Base-by-base conservation (phyloP, 2,888 invertebrate species). In the Chymomyza procnemis region DNA sequence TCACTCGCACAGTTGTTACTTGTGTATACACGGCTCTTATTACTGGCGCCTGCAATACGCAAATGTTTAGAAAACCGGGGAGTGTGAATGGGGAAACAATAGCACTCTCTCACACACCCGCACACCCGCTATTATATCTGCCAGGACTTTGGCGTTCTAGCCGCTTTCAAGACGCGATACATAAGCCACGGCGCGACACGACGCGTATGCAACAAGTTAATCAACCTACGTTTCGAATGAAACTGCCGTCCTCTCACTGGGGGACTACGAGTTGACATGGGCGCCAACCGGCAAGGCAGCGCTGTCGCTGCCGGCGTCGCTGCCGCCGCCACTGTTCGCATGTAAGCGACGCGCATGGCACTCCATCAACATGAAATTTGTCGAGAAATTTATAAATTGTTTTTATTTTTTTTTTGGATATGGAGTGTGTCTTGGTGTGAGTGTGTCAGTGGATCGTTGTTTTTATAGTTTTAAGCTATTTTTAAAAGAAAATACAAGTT, bases 181-280 rank as follows among this genome's bases (percentile, higher is more conserved):
- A n/a, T n/a, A n/a, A n/a, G n/a, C n/a, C n/a, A n/a, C 26, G 26
- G 8, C 26, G 30, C 54, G 55, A 16, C 50, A 60, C 76, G 75
- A 79, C 71, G 83, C 83, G 81, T 76, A 81, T 82, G 85, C 83
- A 83, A 83, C 83, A 83, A 83, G 83, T 83, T 82, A 83, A 84
- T 82, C 82, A 84, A 79, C 82, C 76, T 76, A 80, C 82, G 80
- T 76, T 76, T 78, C 71, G 79, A 76, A 79, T 76, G 72, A 79
- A 83, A 83, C 84, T 83, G 84, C 79, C 80, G 82, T 41, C 6
- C 6, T 52, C 3, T 41, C 12, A 2, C 9, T 41, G 12, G 34
- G 34, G 34, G 34, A 41, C 34, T 41, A 26, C 26, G 8, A 41
- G 34, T 41, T 41, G 34, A 41, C 34, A 41, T 41, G 54, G 21